Conservation (phyloP, 2,113 vertebrate species). For the Heteronetta atricapilla region DNA sequence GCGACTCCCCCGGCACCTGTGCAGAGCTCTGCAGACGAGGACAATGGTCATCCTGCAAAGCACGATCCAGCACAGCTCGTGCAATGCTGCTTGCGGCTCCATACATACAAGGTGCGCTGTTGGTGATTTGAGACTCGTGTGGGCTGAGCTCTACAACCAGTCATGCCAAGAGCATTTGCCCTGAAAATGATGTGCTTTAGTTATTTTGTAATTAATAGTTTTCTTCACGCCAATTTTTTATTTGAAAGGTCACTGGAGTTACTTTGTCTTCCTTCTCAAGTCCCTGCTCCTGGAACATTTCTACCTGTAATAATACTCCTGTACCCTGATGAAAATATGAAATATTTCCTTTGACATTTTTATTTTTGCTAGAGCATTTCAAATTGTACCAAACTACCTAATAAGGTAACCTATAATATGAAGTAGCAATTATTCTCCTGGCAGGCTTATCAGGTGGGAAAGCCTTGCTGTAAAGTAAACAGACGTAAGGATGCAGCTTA, state of each 20-base stretch:
- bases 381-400: neutral
- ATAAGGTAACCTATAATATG: neutral
- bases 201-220: neutral
- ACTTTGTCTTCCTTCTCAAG: neutral
- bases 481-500: neutral
- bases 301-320: neutral
- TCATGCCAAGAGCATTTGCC: neutral
- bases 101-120: neutral
- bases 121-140: neutral
- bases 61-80: fast-evolving
- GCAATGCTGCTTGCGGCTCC: neutral
- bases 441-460: neutral
- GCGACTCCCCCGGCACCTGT: neutral
- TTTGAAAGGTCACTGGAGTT: neutral
- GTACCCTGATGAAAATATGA: neutral
- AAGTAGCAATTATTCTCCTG: neutral
- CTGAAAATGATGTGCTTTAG: neutral
- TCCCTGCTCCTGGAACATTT: neutral
- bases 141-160: neutral
- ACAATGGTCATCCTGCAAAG: fast-evolving
- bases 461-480: neutral
- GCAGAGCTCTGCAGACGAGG: neutral
- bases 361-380: neutral
- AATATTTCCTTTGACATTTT: neutral
- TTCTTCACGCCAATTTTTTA: neutral